Conservation (phyloP, 64 coral and sea anemone species). For the Montipora cactus region DNA sequence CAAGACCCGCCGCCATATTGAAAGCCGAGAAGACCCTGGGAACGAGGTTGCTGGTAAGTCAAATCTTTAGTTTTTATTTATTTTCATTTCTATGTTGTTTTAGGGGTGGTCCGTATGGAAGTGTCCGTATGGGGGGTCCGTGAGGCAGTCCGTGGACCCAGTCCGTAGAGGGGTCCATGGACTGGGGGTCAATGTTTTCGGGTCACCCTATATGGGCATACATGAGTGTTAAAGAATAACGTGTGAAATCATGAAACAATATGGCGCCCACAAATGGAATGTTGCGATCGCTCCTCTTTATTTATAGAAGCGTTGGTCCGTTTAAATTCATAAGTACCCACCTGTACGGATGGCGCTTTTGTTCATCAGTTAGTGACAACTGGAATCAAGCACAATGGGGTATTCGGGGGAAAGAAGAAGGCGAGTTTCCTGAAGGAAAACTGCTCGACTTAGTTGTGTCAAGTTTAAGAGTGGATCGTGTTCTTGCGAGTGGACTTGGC, state of each 20-base stretch:
- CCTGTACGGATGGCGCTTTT: background rate
- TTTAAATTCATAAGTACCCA: background rate
- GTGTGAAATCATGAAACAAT: background rate
- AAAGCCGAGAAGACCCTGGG: no score
- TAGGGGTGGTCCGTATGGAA: no score
- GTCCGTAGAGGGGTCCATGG: no score
- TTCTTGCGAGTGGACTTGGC: conserved; percentile 17
- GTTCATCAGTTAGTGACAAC: background rate
- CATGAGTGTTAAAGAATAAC: no score
- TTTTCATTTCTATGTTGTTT: no score
- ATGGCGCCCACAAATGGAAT: background rate
- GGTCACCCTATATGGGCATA: no score
- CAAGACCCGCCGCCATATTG: no score
- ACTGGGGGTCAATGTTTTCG: no score
- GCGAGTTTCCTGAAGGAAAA: background rate
- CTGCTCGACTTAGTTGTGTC: conserved; percentile 22
- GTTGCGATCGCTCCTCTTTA: background rate
- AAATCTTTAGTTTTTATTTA: no score
- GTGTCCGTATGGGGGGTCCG: no score
- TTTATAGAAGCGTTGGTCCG: background rate
- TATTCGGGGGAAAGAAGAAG: background rate
- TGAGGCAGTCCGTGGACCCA: no score
- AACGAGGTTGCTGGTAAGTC: no score
- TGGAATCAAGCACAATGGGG: background rate
- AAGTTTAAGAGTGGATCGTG: conserved; percentile 34